These are phyloP conservation scores for Micrasema longulum DNA, from an alignment of 1,140 invertebrate genomes.

Conservation along the genomic window DNA sequence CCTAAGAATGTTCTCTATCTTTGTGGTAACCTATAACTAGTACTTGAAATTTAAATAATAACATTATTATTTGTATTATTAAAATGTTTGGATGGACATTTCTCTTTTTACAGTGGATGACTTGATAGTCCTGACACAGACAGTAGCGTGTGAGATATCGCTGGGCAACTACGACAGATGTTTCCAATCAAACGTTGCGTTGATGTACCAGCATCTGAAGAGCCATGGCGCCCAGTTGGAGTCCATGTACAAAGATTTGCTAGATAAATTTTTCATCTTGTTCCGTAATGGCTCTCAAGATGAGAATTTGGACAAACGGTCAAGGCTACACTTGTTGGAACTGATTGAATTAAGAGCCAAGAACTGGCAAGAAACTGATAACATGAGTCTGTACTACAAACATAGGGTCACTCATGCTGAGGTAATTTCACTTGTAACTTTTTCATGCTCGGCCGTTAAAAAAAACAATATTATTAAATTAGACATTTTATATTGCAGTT, in stretches of 20 bases:
- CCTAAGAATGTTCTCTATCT: too few relatives aligned
- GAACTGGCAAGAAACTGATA: slow-evolving; percentile 84
- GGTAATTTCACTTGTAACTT: slow-evolving; percentile 63
- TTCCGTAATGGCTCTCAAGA: slow-evolving; percentile 89
- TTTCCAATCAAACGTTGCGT: slow-evolving; percentile 72
- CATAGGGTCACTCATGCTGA: slow-evolving; percentile 81
- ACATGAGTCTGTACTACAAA: slow-evolving; percentile 85
- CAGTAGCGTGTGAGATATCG: slow-evolving; percentile 75
- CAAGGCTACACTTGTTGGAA: slow-evolving; percentile 86
- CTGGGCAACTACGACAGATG: slow-evolving; percentile 72
- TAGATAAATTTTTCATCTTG: slow-evolving; percentile 78
- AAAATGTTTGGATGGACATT: slow-evolving; percentile 1
- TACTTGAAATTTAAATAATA: too few relatives aligned
- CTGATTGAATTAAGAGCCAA: slow-evolving; percentile 89
- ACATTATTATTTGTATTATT: too few relatives aligned
- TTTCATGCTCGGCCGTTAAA: too few relatives aligned
- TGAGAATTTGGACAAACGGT: slow-evolving; percentile 82
- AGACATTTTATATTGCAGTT: too few relatives aligned
- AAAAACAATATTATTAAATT: too few relatives aligned
- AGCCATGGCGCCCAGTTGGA: slow-evolving; percentile 80
- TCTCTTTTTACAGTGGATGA: slow-evolving; percentile 75
- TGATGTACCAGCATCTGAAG: slow-evolving; percentile 79
- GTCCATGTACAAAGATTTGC: slow-evolving; percentile 78
- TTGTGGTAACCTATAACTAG: too few relatives aligned
- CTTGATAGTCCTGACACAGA: slow-evolving; percentile 77